Evolutionary conservation across 37 sponge, comb jelly and placozoan species (phyloP), one percentile per base, ranked within the genome.

Genomic region (Halisarca cf. caerulea): DNA sequence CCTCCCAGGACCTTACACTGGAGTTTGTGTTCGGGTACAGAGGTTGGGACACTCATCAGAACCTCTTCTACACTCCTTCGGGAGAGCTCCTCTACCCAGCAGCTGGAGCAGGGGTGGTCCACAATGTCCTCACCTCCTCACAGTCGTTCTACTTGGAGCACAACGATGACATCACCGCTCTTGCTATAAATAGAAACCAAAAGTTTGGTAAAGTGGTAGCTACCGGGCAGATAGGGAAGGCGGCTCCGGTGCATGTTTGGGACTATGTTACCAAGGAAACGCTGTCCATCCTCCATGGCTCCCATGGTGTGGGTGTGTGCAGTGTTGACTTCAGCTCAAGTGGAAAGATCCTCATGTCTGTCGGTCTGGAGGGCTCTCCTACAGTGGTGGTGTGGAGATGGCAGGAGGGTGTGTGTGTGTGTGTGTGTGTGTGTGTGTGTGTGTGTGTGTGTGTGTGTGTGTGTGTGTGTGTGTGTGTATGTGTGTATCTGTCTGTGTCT

Each of bases 71-170:
- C 75, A 73, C 93, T 6, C 68, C 93, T 3, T 82, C 70, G 58
- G 92, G 88, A 15, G 83, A 89, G 78, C 33, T 98, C 23, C 85
- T 96, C 25, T 98, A 85, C 83, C 93, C 90, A 75, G 99, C 99
- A 30, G 99, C 99, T 7, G 99, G 92, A 15, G 89, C 89, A 20
- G 99, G 96, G 1, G 90, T 98, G 27, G 91, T 98, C 20, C 88
- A 77, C 51, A 81, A 96, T 80, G 68, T 86, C 7, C 86, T 82
- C 60, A 94, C 91, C 30, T 80, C 78, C 40, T 58, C 69, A 23
- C 99, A 98, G 86, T 79, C 89, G 23, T 98, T 98, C 87, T 98
- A 96, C 86, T 54, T 92, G 64, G 91, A 98, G 84, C 99, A 98
- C 90, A 98, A 90, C 53, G 99, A 98, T 80, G 99, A 98, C 79